phyloP scores from a whole-genome alignment of 2,888 invertebrate genomes.

The Polyommatus icarus region DNA sequence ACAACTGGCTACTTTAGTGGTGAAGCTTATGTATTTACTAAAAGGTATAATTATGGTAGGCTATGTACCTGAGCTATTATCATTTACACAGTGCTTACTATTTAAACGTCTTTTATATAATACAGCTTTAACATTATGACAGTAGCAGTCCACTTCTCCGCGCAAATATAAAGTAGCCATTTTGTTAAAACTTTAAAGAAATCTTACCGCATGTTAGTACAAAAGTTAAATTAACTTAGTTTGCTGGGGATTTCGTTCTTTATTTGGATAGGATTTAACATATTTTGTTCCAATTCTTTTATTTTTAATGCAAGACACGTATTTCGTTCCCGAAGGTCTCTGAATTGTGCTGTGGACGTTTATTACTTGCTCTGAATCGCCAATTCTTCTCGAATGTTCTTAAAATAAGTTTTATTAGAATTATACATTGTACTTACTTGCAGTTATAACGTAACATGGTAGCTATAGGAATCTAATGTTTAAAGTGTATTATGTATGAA shows the following conservation, averaged over 20 bases:
- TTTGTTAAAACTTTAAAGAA: background rate
- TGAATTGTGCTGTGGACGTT: conserved; percentile 8
- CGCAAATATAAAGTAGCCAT: background rate
- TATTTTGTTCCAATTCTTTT: conserved; percentile 18
- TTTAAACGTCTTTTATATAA: too few relatives aligned
- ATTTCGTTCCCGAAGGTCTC: conserved; percentile 9
- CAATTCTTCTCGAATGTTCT: background rate
- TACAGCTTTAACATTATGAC: too few relatives aligned
- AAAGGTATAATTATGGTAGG: too few relatives aligned
- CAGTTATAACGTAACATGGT: too few relatives aligned
- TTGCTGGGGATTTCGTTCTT: background rate
- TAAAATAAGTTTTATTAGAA: background rate
- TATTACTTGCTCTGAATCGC: conserved; percentile 18
- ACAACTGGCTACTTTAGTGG: too few relatives aligned
- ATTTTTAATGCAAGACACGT: conserved; percentile 27
- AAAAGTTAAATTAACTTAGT: background rate
- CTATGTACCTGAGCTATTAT: too few relatives aligned
- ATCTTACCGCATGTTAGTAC: background rate
- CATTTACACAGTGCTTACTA: too few relatives aligned
- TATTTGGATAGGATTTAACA: conserved; percentile 12
- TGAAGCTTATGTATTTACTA: too few relatives aligned
- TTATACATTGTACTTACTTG: too few relatives aligned
- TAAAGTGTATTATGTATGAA: too few relatives aligned
- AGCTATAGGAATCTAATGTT: too few relatives aligned
- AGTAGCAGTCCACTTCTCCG: too few relatives aligned